Evolutionary conservation across 2,888 invertebrate species (phyloP).

Genomic region (Plagodis pulveraria): DNA sequence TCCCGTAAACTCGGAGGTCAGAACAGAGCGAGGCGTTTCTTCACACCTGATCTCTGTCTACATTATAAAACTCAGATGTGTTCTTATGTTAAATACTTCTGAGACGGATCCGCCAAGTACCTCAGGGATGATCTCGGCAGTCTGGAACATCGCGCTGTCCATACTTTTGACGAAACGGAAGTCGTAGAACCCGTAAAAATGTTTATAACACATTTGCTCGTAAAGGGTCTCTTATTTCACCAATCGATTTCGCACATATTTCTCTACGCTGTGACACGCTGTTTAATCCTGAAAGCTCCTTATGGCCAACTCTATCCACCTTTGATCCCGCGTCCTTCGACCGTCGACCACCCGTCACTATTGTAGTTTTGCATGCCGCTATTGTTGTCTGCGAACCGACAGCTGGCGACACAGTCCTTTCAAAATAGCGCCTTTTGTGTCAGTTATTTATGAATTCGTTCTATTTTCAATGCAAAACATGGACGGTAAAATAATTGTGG

Average conservation of each 20-base stretch:
- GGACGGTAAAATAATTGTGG: background rate
- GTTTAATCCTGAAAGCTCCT: slow-evolving; percentile 16
- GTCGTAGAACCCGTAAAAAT: too few species aligned
- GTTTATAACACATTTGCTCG: too few species aligned
- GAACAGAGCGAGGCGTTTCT: too few species aligned
- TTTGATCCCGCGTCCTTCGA: slow-evolving; percentile 16
- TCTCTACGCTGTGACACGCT: slow-evolving; percentile 18
- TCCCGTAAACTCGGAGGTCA: too few species aligned
- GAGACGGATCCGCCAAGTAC: too few species aligned
- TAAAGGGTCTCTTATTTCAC: too few species aligned
- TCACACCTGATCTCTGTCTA: too few species aligned
- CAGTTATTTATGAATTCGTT: slow-evolving; percentile 29
- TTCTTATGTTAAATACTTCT: too few species aligned
- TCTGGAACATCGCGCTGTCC: too few species aligned
- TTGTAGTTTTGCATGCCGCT: slow-evolving; percentile 30
- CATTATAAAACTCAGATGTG: too few species aligned
- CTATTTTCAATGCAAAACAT: slow-evolving; percentile 9
- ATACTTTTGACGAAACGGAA: too few species aligned
- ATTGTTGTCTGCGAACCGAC: slow-evolving; percentile 44
- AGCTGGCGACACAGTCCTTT: slow-evolving; percentile 44
- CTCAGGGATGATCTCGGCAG: too few species aligned
- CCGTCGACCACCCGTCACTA: slow-evolving; percentile 3
- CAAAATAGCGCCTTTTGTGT: slow-evolving; percentile 23
- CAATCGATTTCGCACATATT: background rate
- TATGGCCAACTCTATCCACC: background rate